phyloP scores from a whole-genome alignment of 37 sponge, comb jelly and placozoan genomes.

The Bolinopsis microptera region DNA sequence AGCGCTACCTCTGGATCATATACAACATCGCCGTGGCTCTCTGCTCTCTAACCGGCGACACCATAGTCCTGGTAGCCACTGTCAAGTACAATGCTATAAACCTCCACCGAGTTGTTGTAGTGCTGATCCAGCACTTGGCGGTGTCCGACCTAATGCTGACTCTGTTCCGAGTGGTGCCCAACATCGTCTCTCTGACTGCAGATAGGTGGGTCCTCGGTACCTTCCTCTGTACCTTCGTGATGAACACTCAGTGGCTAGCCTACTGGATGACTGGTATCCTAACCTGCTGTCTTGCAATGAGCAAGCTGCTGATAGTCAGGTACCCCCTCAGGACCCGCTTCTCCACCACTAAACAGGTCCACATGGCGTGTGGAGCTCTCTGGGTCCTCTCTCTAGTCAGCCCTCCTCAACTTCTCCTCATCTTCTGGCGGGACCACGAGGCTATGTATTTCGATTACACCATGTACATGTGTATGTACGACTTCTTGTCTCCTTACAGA shows the following conservation, averaged over 20 bases:
- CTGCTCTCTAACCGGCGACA: not conserved
- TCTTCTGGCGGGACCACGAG: not conserved
- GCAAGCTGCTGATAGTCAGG: not conserved
- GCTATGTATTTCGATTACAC: not conserved
- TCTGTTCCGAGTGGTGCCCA: not conserved
- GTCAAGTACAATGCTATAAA: not conserved
- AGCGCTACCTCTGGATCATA: not conserved
- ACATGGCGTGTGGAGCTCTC: not conserved
- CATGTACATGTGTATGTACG: not conserved
- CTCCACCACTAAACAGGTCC: not conserved
- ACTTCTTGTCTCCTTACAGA: not conserved
- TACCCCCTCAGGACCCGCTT: not conserved
- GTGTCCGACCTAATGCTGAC: conserved; percentile 1
- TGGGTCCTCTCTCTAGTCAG: not conserved
- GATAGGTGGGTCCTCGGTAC: not conserved
- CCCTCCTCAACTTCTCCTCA: not conserved
- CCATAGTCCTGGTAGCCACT: not conserved
- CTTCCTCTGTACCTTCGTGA: not conserved
- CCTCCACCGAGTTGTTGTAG: not conserved
- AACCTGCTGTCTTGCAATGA: not conserved
- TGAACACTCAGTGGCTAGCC: not conserved
- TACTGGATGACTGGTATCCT: not conserved
- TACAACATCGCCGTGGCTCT: not conserved
- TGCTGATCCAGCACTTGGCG: not conserved
- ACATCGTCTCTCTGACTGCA: not conserved